Base-by-base conservation (phyloP, 2,888 invertebrate species). In the Cetonia aurata region DNA sequence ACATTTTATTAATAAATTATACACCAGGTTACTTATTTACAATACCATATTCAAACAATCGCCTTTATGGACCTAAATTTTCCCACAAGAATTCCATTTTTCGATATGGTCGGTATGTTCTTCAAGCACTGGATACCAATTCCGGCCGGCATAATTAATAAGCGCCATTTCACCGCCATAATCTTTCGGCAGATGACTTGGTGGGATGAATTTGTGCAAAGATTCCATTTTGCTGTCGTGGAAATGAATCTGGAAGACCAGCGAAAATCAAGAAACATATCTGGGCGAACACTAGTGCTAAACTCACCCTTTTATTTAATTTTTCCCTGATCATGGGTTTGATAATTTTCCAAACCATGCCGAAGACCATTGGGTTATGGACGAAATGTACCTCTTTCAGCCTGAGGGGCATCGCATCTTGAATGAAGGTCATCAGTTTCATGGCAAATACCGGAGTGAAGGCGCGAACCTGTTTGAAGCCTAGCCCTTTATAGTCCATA, bases 301-400 rank as follows among this genome's bases (percentile, higher is more conserved):
- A 42, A 53, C 91, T 88, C 82, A 93, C 93, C 84, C 93, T 90
- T 75, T 86, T 90, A 83, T 90, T 91, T 15, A 95, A 87, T 82
- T 95, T 95, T 77, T 93, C 92, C 76, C 88, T 88, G 77, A 95
- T 90, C 80, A 95, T 91, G 8, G 94, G 94, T 84, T 94, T 94
- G 87, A 95, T 94, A 82, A 95, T 89, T 60, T 88, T 86, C 94
- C 95, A 95, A 1, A 95, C 93, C 83, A 94, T 88, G 80, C 92
- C 94, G 86, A 95, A 95, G 73, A 95, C 85, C 85, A 91, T 92
- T 0, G 95, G 94, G 80, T 95, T 92, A 80, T 94, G 94, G 1
- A 95, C 93, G 80, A 95, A 91, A 84, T 95, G 95, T 10, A 95
- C 91, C 85, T 95, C 94, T 83, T 94, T 95, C 77, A 95, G 86